A percentile compares a stretch with the other conserved stretches of the same genome.
These are phyloP conservation scores for Sylvicapra grimmia DNA, from an alignment of 2,113 vertebrate species.

Conservation along the genomic window DNA sequence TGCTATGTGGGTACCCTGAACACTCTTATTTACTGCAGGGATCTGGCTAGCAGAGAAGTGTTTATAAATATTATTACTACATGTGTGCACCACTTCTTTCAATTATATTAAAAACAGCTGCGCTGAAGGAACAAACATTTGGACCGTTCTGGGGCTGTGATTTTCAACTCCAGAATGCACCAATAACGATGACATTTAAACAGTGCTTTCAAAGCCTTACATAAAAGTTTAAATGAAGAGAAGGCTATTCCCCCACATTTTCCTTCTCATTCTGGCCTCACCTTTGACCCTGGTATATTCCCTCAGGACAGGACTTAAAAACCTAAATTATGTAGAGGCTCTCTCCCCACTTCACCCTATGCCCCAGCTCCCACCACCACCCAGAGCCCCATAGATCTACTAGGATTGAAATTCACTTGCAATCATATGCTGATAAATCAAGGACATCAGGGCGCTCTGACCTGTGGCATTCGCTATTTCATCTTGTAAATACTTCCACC, in stretches of 20 bases:
- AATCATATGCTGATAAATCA: not conserved
- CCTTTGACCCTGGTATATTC: constrained; percentile 21
- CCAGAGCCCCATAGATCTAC: not conserved
- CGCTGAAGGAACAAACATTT: constrained; percentile 42
- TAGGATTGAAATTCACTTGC: not conserved
- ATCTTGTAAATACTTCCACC: not conserved
- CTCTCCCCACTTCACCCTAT: not conserved
- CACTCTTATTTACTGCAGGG: not conserved
- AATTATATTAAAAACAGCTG: constrained; percentile 61
- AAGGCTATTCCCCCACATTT: not conserved
- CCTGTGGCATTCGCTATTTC: not conserved
- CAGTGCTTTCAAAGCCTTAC: constrained; percentile 9
- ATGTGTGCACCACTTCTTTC: constrained; percentile 30
- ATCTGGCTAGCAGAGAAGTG: not conserved
- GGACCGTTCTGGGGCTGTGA: not conserved
- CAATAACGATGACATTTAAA: constrained; percentile 35
- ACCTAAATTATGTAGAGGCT: not conserved
- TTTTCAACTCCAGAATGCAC: constrained; percentile 41
- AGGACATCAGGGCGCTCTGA: not conserved
- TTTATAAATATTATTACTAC: constrained; percentile 47
- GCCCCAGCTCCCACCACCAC: too few species aligned
- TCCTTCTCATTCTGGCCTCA: not conserved
- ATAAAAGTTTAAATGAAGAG: constrained; percentile 38
- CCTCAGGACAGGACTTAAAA: not conserved
- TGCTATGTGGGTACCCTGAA: not conserved